Conservation (phyloP, 1,140 invertebrate species). For the Drosophila melanica region DNA sequence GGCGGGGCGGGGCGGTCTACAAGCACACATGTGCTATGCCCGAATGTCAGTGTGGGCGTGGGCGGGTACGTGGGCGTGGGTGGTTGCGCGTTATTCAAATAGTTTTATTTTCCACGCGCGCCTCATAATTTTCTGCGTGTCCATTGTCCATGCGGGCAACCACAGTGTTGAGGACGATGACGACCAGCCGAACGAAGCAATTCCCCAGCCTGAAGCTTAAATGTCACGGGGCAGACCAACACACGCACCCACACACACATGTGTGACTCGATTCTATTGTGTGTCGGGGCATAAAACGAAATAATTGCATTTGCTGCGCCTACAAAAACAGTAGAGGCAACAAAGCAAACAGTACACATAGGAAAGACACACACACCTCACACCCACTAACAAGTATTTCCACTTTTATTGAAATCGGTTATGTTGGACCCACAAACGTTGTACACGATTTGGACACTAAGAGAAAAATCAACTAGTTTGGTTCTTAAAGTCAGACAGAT, state of each 20-base stretch:
- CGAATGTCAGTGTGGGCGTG: neutral
- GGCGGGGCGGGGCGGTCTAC: neutral
- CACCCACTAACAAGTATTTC: conserved; percentile 1
- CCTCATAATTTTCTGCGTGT: conserved; percentile 50
- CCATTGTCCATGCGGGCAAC: conserved; percentile 44
- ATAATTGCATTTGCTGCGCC: conserved; percentile 79
- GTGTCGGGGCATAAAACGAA: conserved; percentile 58
- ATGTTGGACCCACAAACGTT: neutral
- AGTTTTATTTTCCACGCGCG: conserved; percentile 65
- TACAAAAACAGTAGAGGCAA: conserved; percentile 27
- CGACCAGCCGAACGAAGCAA: conserved; percentile 46
- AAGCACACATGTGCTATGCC: conserved; percentile 19
- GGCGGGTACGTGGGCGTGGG: conserved; percentile 35
- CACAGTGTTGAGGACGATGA: conserved; percentile 42
- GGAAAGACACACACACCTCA: neutral
- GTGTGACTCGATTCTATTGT: conserved; percentile 41
- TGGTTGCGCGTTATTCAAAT: conserved; percentile 75
- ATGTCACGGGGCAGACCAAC: conserved; percentile 36
- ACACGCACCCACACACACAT: conserved; percentile 30
- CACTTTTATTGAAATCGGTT: conserved; percentile 4
- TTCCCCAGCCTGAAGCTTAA: conserved; percentile 52
- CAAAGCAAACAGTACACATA: conserved; percentile 27
- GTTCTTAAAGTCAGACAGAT: neutral
- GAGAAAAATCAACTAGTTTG: neutral
- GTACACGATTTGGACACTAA: conserved; percentile 10